Percentiles rank a stretch among this genome's conserved stretches.
Evolutionary conservation across 2,797 vertebrate genomes (phyloP).

Genomic region (Huso huso): DNA sequence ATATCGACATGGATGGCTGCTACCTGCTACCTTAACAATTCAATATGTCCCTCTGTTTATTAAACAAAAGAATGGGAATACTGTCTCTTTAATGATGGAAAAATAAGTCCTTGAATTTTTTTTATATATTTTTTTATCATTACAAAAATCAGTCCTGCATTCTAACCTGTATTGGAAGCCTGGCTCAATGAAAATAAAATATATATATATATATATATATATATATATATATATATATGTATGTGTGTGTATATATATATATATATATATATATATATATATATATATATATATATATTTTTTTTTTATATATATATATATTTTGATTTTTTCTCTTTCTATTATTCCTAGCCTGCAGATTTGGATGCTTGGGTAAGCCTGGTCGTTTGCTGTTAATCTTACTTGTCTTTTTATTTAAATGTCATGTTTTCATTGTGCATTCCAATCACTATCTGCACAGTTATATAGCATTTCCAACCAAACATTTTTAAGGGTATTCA

Average conservation of each 20-base stretch:
- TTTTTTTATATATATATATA: too few relatives aligned
- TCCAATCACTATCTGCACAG: constrained; percentile 59
- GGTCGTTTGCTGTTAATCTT: constrained; percentile 43
- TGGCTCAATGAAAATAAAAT: neutral
- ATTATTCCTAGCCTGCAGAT: constrained; percentile 63
- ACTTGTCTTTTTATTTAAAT: constrained; percentile 61
- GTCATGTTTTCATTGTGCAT: constrained; percentile 72
- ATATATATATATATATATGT: too few relatives aligned
- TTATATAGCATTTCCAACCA: constrained; percentile 57
- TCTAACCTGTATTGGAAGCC: constrained; percentile 17
- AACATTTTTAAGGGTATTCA: constrained; percentile 85
- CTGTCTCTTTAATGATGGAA: constrained; percentile 29
- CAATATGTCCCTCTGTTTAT: constrained; percentile 26
- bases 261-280: too few relatives aligned
- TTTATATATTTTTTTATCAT: constrained; percentile 22
- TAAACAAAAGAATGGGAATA: constrained; percentile 14
- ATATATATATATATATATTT: too few relatives aligned
- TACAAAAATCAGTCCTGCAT: constrained; percentile 14
- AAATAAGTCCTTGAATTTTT: constrained; percentile 10
- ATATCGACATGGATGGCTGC: too few relatives aligned
- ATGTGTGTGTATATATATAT: too few relatives aligned
- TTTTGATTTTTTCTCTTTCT: constrained; percentile 14
- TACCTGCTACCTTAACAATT: too few relatives aligned
- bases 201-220: too few relatives aligned
- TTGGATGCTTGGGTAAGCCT: constrained; percentile 73